Base-by-base conservation (phyloP, 2,113 vertebrate genomes). In the Rhynchopsitta pachyrhyncha region DNA sequence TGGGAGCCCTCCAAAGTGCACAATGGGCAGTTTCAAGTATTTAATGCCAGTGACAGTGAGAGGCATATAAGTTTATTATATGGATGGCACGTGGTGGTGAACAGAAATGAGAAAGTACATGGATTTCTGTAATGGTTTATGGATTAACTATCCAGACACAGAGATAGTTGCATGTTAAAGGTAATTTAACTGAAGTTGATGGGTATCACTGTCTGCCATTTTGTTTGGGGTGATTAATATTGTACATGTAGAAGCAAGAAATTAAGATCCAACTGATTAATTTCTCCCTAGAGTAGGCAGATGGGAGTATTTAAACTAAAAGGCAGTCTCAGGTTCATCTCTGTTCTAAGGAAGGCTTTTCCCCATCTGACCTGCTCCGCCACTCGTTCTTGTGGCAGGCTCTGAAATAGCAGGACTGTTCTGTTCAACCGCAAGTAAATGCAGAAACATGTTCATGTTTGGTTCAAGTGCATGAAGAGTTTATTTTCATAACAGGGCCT, bases 51-150 rank as follows among this genome's bases (percentile, higher is more conserved):
- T 23, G 46, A 25, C 16, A 16, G n/a, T 5, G 29, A 17, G 18
- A 62, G 13, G 44, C 1, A 0, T 5, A 23, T 0, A 50, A 78
- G 39, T 20, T 60, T 6, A 2, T 28, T 27, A 15, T 31, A 19
- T 49, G 41, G 41, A 33, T 23, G 23, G 37, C 47, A 27, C 5
- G 2, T 17, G 27, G 17, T 27, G 35, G 33, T 29, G 47, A 44
- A 49, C 59, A 59, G 13, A 35, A 79, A 39, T 12, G 6, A 67
- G 9, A 23, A 17, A 68, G 11, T 27, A 27, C 1, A 0, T 44
- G 31, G 59, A 18, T 11, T n/a, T 69, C 47, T 55, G 46, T 44
- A 73, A 31, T 20, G 28, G n/a, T 37, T 76, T 24, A 18, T 41
- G 23, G 59, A 63, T 64, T 35, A 63, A 55, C 18, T 90, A 55